Percentiles rank a stretch among this genome's conserved stretches.
phyloP scores from a whole-genome alignment of 2,888 invertebrate species.

The Drosophila demipolita region DNA sequence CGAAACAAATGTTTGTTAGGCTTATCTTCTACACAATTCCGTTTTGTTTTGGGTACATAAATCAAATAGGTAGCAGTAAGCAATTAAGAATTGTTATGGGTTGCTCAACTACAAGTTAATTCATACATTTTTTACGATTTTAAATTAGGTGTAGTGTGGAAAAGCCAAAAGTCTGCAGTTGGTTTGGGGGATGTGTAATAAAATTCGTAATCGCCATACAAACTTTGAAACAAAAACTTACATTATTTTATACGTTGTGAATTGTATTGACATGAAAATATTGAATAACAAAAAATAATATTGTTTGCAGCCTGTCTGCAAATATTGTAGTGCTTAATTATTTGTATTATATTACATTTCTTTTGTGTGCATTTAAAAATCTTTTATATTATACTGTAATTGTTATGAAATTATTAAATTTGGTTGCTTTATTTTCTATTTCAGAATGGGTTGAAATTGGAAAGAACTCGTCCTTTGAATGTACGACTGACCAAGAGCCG shows the following conservation, averaged over 20 bases:
- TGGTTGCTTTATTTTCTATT: constrained; percentile 29
- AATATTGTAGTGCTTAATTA: background rate
- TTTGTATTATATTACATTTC: background rate
- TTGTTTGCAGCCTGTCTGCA: background rate
- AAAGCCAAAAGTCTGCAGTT: background rate
- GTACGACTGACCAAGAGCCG: constrained; percentile 86
- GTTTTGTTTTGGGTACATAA: background rate
- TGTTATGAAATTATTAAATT: background rate
- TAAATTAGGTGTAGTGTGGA: background rate
- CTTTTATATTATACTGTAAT: background rate
- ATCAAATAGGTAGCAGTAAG: background rate
- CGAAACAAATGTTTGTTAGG: background rate
- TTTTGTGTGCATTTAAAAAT: background rate
- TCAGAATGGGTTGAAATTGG: constrained; percentile 83
- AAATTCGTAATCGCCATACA: background rate
- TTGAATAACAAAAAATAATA: background rate
- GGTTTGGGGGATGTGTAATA: background rate
- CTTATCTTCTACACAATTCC: background rate
- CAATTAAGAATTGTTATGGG: background rate
- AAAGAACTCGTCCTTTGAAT: constrained; percentile 86
- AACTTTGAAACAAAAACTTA: background rate
- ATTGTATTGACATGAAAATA: background rate
- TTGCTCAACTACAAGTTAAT: background rate
- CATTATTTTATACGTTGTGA: background rate
- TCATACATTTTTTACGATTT: background rate